Evolutionary conservation across 2,113 vertebrate genomes (phyloP).

Genomic region (Saccopteryx leptura): DNA sequence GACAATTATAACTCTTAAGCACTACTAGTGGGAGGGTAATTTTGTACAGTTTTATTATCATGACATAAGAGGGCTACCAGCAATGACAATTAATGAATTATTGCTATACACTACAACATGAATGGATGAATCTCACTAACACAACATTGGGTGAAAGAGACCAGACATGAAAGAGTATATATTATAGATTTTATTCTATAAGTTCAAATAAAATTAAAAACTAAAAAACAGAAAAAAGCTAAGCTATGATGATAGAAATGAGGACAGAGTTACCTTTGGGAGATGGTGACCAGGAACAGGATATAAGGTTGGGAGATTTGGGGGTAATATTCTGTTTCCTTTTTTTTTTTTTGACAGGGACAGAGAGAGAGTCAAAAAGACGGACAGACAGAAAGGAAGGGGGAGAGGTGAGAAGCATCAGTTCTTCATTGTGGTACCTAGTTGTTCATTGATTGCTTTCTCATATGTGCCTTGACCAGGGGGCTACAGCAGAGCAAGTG

Average conservation of each 20-base stretch:
- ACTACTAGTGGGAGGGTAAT: neutral
- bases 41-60: constrained; percentile 15
- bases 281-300: neutral
- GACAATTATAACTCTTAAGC: neutral
- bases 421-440: too few species aligned
- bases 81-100: constrained; percentile 40
- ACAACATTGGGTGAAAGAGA: constrained; percentile 18
- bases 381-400: too few species aligned
- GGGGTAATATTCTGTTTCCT: neutral
- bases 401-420: too few species aligned
- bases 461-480: too few species aligned
- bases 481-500: too few species aligned
- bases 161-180: neutral
- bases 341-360: too few species aligned
- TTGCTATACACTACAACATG: neutral
- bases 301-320: neutral
- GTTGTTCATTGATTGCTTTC: too few species aligned
- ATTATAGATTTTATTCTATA: constrained; percentile 16
- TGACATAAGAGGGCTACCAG: neutral
- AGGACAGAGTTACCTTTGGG: neutral
- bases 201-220: too few species aligned
- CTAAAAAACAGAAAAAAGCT: constrained; percentile 23
- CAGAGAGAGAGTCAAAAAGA: too few species aligned
- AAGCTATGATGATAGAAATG: constrained; percentile 39
- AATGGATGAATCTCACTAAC: constrained; percentile 9